Evolutionary conservation across 2,888 invertebrate species (phyloP).

Genomic region (Cheilosia vernalis): DNA sequence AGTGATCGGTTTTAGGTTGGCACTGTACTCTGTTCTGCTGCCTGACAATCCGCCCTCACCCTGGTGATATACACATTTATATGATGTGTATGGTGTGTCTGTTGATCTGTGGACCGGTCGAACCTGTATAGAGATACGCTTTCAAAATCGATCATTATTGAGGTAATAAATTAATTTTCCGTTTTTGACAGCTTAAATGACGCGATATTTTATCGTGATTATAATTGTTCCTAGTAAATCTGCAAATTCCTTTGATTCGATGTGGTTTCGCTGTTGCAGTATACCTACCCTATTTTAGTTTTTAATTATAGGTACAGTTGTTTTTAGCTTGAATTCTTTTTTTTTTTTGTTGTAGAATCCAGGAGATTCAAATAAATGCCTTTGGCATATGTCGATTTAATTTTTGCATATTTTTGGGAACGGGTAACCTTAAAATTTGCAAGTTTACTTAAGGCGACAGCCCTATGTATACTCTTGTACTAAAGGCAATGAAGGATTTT

Average conservation of each 20-base stretch:
- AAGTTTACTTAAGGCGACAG: too few species aligned
- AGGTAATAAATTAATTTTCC: conserved; percentile 66
- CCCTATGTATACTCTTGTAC: too few species aligned
- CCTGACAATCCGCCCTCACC: conserved; percentile 54
- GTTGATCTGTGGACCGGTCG: conserved; percentile 32
- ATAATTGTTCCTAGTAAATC: conserved; percentile 57
- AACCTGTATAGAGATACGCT: conserved; percentile 19
- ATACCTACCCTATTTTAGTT: neutral
- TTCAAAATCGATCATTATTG: conserved; percentile 65
- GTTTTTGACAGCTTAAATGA: conserved; percentile 68
- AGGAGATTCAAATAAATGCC: neutral
- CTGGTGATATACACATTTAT: conserved; percentile 11
- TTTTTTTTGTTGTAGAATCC: neutral
- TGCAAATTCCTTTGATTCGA: conserved; percentile 15
- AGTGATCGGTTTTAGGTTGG: conserved; percentile 27
- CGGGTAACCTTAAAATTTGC: too few species aligned
- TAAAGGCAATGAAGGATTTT: too few species aligned
- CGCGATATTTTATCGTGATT: conserved; percentile 63
- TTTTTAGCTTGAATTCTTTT: neutral
- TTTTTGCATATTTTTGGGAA: too few species aligned
- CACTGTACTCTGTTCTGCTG: conserved; percentile 7
- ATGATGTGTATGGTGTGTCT: neutral
- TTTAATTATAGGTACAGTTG: neutral
- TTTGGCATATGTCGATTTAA: too few species aligned
- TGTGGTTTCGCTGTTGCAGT: neutral